These are phyloP conservation scores for Damaliscus lunatus DNA, from an alignment of 2,113 vertebrate species.

Conservation along the genomic window DNA sequence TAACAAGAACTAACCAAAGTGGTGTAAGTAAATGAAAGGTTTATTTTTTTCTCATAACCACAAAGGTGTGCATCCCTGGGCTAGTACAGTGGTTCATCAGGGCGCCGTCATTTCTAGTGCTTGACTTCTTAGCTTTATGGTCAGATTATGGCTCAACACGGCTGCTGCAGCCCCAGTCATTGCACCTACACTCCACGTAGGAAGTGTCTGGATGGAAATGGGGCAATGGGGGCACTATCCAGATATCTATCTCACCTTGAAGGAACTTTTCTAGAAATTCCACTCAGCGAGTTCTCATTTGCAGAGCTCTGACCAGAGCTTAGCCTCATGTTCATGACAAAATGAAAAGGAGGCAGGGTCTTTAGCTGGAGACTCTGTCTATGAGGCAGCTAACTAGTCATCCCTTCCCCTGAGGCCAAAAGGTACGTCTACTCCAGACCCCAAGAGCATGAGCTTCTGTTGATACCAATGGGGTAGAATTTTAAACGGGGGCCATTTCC, in stretches of 20 bases:
- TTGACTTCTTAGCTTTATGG: background rate
- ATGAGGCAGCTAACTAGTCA: background rate
- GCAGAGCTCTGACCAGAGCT: background rate
- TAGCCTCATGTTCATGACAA: background rate
- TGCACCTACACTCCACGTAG: background rate
- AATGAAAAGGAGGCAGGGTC: background rate
- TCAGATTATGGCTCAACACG: background rate
- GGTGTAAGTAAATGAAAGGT: background rate
- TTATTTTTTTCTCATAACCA: background rate
- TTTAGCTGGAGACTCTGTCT: background rate
- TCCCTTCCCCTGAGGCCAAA: background rate
- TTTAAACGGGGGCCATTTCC: background rate
- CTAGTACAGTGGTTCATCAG: background rate
- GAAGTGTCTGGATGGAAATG: background rate
- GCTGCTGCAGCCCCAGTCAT: background rate
- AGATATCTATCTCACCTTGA: background rate
- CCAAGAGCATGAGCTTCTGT: background rate
- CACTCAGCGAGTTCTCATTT: background rate
- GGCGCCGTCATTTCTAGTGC: background rate
- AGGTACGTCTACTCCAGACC: background rate
- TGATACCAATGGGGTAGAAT: background rate
- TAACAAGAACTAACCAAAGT: background rate
- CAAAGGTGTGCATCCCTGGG: background rate
- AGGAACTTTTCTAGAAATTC: background rate
- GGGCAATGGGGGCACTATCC: background rate